Conservation (phyloP, 2,113 vertebrate genomes). For the Conger conger region DNA sequence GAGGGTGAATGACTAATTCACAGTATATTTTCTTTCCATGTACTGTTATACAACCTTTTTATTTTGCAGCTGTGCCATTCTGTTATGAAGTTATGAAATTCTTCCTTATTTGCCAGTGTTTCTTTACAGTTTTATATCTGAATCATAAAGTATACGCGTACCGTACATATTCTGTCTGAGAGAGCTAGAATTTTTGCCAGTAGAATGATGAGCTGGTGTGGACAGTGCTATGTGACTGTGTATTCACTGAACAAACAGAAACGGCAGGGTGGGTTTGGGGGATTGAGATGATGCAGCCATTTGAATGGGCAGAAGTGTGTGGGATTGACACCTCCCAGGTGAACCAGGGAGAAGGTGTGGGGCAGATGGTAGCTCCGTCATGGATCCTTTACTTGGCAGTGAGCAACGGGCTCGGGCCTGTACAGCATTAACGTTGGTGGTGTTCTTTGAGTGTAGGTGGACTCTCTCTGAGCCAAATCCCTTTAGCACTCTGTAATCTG, state of each 20-base stretch:
- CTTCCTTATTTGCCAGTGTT: neutral
- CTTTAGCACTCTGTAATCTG: neutral
- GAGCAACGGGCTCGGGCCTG: neutral
- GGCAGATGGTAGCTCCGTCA: neutral
- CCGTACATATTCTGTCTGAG: neutral
- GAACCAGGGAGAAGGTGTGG: neutral
- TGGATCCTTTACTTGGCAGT: neutral
- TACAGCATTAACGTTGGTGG: neutral
- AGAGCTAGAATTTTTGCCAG: neutral
- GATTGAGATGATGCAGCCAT: neutral
- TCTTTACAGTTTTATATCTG: neutral
- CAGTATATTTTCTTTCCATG: neutral
- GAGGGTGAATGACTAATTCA: neutral
- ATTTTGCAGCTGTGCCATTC: neutral
- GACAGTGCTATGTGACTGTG: neutral
- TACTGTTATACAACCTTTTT: neutral
- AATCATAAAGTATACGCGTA: neutral
- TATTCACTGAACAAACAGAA: neutral
- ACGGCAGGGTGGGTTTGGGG: neutral
- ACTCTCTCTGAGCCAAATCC: neutral
- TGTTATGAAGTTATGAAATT: neutral
- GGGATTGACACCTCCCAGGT: neutral
- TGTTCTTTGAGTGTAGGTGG: neutral
- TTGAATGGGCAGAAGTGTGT: neutral
- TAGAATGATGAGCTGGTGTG: too few species aligned